Conservation (phyloP, 2,797 vertebrate species). For the Erethizon dorsatum region DNA sequence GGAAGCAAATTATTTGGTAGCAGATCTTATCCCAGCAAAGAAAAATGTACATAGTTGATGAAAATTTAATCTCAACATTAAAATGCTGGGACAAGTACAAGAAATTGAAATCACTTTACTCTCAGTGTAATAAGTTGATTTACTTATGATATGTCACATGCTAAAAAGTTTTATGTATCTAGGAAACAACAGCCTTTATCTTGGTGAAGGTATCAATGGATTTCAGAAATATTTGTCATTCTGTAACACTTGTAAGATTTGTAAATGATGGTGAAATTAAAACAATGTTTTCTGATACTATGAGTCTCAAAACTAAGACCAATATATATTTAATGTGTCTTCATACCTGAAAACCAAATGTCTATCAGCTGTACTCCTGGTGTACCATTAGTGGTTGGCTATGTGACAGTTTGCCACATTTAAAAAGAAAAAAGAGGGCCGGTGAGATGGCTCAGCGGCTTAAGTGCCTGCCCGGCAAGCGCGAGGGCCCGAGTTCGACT, state of each 20-base stretch:
- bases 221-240: slow-evolving; percentile 12
- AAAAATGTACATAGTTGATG: neutral
- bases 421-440: neutral
- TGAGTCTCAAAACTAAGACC: neutral
- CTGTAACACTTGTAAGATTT: neutral
- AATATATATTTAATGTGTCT: neutral
- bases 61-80: slow-evolving; percentile 1
- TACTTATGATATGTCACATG: neutral
- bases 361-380: neutral
- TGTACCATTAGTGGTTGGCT: neutral
- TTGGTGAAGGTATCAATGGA: neutral
- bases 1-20: slow-evolving; percentile 26
- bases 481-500: no score
- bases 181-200: neutral
- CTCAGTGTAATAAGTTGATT: neutral
- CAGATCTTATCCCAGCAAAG: slow-evolving; percentile 36
- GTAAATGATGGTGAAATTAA: slow-evolving; percentile 49
- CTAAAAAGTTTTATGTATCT: slow-evolving; percentile 23
- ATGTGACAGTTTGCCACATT: neutral
- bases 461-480: no score
- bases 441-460: no score
- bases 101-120: neutral
- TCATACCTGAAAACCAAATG: neutral
- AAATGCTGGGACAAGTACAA: neutral
- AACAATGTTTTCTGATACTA: neutral